These are phyloP conservation scores for Eulithis testata DNA, from an alignment of 2,888 invertebrate genomes.

Conservation along the genomic window DNA sequence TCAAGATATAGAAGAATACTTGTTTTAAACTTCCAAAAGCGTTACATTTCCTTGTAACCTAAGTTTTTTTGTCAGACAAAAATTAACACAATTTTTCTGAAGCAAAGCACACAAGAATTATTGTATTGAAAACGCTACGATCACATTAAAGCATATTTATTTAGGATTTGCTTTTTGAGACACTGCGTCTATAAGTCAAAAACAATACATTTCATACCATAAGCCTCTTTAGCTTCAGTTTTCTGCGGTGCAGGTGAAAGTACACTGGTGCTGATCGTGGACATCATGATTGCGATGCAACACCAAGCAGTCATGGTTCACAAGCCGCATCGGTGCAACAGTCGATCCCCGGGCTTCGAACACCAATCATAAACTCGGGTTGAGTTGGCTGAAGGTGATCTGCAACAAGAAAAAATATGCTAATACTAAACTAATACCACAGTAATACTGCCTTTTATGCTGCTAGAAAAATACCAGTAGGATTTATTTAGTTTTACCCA, in stretches of 20 bases:
- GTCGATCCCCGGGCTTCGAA: slow-evolving; percentile 46
- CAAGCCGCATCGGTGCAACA: slow-evolving; percentile 71
- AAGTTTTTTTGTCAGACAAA: too few species aligned
- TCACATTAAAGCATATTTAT: too few species aligned
- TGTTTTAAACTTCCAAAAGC: not conserved
- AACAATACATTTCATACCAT: slow-evolving; percentile 50
- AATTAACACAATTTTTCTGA: too few species aligned
- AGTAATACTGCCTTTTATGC: not conserved
- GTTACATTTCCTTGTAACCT: not conserved
- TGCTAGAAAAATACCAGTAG: too few species aligned
- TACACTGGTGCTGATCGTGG: slow-evolving; percentile 73
- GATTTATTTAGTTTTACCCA: too few species aligned
- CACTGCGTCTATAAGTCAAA: too few species aligned
- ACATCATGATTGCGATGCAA: slow-evolving; percentile 77
- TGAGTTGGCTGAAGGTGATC: slow-evolving; percentile 13
- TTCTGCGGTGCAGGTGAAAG: slow-evolving; percentile 73
- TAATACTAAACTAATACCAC: too few species aligned
- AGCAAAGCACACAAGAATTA: too few species aligned
- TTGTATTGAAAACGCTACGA: too few species aligned
- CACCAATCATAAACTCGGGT: slow-evolving; percentile 38
- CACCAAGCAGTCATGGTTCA: slow-evolving; percentile 80
- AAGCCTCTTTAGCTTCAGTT: slow-evolving; percentile 73
- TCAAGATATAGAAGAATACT: not conserved
- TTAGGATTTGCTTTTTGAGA: too few species aligned
- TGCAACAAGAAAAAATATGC: slow-evolving; percentile 23